Evolutionary conservation across 1,140 invertebrate species (phyloP).

Genomic region (Trichonephila clavata): DNA sequence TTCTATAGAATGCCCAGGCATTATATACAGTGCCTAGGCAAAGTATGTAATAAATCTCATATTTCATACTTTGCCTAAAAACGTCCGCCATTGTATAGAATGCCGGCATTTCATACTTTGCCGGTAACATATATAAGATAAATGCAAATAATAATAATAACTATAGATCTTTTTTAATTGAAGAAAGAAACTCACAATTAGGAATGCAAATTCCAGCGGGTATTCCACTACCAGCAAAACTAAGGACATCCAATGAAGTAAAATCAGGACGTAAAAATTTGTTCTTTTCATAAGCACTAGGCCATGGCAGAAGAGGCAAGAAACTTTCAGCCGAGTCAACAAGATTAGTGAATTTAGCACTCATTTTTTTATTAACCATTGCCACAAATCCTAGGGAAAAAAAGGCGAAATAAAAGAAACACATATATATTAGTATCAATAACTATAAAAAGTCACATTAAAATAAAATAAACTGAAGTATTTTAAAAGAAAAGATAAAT

Average conservation of each 20-base stretch:
- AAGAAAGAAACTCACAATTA: constrained; percentile 87
- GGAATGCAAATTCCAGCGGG: constrained; percentile 98
- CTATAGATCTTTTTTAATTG: background rate
- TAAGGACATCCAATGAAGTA: constrained; percentile 95
- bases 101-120: too few relatives aligned
- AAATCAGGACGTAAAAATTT: constrained; percentile 95
- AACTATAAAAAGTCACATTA: too few relatives aligned
- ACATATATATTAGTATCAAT: too few relatives aligned
- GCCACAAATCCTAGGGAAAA: constrained; percentile 89
- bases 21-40: too few relatives aligned
- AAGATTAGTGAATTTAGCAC: constrained; percentile 90
- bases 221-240: constrained; percentile 94
- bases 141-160: background rate
- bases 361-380: constrained; percentile 96
- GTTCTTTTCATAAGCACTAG: constrained; percentile 93
- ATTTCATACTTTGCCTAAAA: too few relatives aligned
- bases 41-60: too few relatives aligned
- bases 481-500: too few relatives aligned
- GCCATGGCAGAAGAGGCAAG: constrained; percentile 92
- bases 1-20: too few relatives aligned
- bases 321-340: constrained; percentile 89
- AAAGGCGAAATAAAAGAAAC: background rate
- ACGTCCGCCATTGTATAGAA: too few relatives aligned
- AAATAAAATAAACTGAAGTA: too few relatives aligned
- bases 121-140: too few relatives aligned